Evolutionary conservation across 2,888 invertebrate species (phyloP).

Genomic region (Serrognathus titanus): DNA sequence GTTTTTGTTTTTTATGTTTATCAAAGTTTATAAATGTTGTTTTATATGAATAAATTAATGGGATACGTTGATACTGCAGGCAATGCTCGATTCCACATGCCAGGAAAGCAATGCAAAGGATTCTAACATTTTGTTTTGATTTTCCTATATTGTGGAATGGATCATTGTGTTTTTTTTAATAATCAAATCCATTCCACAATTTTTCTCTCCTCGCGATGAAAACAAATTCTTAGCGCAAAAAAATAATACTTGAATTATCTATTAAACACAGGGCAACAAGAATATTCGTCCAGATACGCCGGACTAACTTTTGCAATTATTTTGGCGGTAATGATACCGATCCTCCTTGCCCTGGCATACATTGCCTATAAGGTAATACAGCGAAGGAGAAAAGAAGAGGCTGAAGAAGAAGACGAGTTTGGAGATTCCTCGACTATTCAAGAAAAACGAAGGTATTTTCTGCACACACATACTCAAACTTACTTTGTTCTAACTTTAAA

Average conservation of each 20-base stretch:
- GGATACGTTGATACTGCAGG: neutral
- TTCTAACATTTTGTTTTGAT: slow-evolving; percentile 11
- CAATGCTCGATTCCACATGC: slow-evolving; percentile 43
- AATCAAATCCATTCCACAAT: slow-evolving; percentile 17
- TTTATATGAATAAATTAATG: slow-evolving; percentile 23
- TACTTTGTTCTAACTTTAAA: neutral
- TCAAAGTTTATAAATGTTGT: slow-evolving; percentile 17
- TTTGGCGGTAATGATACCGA: slow-evolving; percentile 70
- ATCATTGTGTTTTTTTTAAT: slow-evolving; percentile 29
- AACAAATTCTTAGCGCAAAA: neutral
- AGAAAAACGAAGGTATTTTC: slow-evolving; percentile 23
- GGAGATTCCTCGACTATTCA: slow-evolving; percentile 14
- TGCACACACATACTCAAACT: neutral
- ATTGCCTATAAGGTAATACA: slow-evolving; percentile 40
- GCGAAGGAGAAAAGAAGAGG: slow-evolving; percentile 33
- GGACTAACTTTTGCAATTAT: slow-evolving; percentile 77
- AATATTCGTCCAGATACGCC: slow-evolving; percentile 73
- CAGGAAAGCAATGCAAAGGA: slow-evolving; percentile 30
- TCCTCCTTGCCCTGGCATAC: slow-evolving; percentile 63
- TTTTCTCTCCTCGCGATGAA: neutral
- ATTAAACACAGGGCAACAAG: slow-evolving; percentile 64
- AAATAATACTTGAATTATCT: slow-evolving; percentile 1
- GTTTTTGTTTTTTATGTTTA: slow-evolving; percentile 9
- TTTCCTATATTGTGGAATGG: slow-evolving; percentile 41
- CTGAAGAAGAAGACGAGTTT: slow-evolving; percentile 28